These are phyloP conservation scores for Drosophila neotestacea DNA, from an alignment of 2,888 invertebrate species.

Conservation along the genomic window DNA sequence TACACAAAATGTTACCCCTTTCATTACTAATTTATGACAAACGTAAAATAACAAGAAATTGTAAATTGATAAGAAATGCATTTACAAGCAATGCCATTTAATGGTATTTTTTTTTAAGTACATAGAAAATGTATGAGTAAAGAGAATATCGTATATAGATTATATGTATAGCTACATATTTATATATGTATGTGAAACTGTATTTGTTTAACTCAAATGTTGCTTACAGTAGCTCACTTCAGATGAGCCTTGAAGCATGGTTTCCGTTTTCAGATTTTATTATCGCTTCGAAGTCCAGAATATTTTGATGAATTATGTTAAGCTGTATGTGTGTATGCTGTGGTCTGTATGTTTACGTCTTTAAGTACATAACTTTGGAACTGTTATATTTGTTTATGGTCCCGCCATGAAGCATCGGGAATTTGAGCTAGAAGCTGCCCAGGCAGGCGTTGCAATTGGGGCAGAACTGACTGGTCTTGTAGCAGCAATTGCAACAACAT, in stretches of 20 bases:
- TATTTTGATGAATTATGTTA: not conserved
- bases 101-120: not conserved
- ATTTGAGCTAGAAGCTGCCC: conserved; percentile 43
- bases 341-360: not conserved
- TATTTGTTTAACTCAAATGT: conserved; percentile 7
- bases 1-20: not conserved
- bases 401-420: not conserved
- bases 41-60: not conserved
- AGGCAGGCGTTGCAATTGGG: conserved; percentile 65
- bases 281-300: not conserved
- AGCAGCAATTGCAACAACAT: conserved; percentile 63
- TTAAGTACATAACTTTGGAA: not conserved
- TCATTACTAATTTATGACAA: not conserved
- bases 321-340: not conserved
- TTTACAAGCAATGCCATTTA: not conserved
- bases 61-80: not conserved
- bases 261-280: conserved; percentile 3
- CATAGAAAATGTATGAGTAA: conserved; percentile 1
- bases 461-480: conserved; percentile 54
- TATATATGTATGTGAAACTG: not conserved
- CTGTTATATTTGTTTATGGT: not conserved
- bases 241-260: conserved; percentile 1
- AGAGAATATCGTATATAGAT: no score
- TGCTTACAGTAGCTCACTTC: not conserved
- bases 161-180: not conserved